Base-by-base conservation (phyloP, 2,888 invertebrate species). In the Ypsolopha scabrella region DNA sequence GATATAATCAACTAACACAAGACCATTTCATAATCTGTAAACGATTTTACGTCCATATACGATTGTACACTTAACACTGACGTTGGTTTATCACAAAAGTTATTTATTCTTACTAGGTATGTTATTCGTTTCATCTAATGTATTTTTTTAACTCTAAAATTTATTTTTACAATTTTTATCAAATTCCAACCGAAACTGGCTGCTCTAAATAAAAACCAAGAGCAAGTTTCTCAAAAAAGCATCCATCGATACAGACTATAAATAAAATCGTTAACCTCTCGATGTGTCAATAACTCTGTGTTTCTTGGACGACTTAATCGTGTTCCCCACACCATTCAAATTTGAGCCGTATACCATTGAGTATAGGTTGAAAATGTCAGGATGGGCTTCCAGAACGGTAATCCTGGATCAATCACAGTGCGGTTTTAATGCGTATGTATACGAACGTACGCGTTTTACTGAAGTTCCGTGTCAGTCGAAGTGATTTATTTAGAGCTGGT, bases 391-490 rank as follows among this genome's bases (percentile, higher is more conserved):
- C 37, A 14, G 24, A 39, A 41, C 58, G 56, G 68, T 78, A 78
- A 79, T 74, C 76, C 72, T 54, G 72, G 74, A 78, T 77, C 75
- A 77, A 70, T 72, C 63, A 68, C 73, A 70, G 61, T 60, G 61
- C 65, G 65, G 62, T 67, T 66, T 58, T 60, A 65, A 65, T 70
- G 60, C 58, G 64, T 63, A 60, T 68, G 61, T 53, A 34, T 43
- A 48, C 41, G 9, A 6, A n/a, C 13, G 10, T 45, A 34, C 35
- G 43, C 35, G 14, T 11, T 10, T 8, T n/a, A 24, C 51, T 13
- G 41, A 24, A 41, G 47, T 48, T 47, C 34, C 46, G 44, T 44
- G 41, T 51, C 35, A 44, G 47, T 38, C 24, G 24, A 24, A 4
- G 24, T 24, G 24, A 24, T 24, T 24, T 24, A 24, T 24, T 24